Conservation (phyloP, 1,140 invertebrate species). For the Acromyrmex heyeri region DNA sequence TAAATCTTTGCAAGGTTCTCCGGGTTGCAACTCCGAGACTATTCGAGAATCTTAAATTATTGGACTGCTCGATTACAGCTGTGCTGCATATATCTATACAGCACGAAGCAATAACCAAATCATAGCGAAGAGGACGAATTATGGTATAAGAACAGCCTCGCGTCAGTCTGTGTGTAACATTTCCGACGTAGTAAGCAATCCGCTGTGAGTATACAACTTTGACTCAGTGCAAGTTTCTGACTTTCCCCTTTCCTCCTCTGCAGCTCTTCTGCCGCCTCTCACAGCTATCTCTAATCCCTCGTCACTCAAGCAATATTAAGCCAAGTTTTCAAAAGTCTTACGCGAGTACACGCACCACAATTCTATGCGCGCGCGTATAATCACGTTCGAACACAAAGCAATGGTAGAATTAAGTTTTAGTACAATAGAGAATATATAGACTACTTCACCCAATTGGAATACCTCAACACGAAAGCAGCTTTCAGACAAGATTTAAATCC, state of each 20-base stretch:
- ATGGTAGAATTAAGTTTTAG: constrained; percentile 47
- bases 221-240: constrained; percentile 57
- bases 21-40: neutral
- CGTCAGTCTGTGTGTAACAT: constrained; percentile 71
- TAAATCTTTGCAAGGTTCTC: constrained; percentile 12
- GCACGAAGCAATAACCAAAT: constrained; percentile 66
- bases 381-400: constrained; percentile 36
- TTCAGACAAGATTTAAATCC: constrained; percentile 50
- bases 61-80: constrained; percentile 44
- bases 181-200: constrained; percentile 71
- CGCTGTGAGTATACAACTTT: constrained; percentile 55
- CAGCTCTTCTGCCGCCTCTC: neutral
- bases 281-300: constrained; percentile 60
- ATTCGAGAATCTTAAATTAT: constrained; percentile 57
- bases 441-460: constrained; percentile 6
- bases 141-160: constrained; percentile 55
- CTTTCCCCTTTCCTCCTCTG: neutral
- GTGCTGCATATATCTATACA: constrained; percentile 36
- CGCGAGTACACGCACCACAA: constrained; percentile 37
- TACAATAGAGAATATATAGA: constrained; percentile 31
- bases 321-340: constrained; percentile 63
- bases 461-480: constrained; percentile 14
- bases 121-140: constrained; percentile 28
- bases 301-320: constrained; percentile 63
- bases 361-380: constrained; percentile 37